phyloP scores from a whole-genome alignment of 2,888 invertebrate genomes.

The Microctonus aethiopoides region DNA sequence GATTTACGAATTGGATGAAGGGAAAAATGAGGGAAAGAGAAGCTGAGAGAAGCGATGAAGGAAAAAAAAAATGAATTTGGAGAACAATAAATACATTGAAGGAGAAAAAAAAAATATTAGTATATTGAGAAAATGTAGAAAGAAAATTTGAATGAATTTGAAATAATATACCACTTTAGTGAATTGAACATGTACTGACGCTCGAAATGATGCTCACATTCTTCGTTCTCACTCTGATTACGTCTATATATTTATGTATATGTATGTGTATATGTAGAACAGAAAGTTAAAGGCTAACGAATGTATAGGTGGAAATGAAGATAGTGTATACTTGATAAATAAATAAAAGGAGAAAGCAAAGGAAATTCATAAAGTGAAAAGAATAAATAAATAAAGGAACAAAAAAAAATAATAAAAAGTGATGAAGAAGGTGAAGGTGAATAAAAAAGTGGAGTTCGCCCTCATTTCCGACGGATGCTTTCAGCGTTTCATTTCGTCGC shows the following conservation, averaged over 20 bases:
- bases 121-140: background rate
- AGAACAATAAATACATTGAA: background rate
- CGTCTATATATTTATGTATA: background rate
- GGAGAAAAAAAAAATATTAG: background rate
- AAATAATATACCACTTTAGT: background rate
- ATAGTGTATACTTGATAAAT: background rate
- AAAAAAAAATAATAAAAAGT: background rate
- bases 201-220: background rate
- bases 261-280: too few relatives aligned
- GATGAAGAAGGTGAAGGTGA: background rate
- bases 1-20: background rate
- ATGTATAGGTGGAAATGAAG: background rate
- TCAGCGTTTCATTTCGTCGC: slow-evolving; percentile 6
- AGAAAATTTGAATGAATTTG: background rate
- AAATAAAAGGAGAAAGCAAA: background rate
- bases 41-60: background rate
- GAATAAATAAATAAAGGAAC: background rate
- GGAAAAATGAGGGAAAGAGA: too few relatives aligned
- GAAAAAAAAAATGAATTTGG: background rate
- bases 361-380: background rate
- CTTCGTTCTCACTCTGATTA: background rate
- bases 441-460: background rate
- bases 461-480: slow-evolving; percentile 14
- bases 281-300: too few relatives aligned
- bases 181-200: background rate